phyloP scores from a whole-genome alignment of 2,113 vertebrate species.

The Motacilla tschutschensis region DNA sequence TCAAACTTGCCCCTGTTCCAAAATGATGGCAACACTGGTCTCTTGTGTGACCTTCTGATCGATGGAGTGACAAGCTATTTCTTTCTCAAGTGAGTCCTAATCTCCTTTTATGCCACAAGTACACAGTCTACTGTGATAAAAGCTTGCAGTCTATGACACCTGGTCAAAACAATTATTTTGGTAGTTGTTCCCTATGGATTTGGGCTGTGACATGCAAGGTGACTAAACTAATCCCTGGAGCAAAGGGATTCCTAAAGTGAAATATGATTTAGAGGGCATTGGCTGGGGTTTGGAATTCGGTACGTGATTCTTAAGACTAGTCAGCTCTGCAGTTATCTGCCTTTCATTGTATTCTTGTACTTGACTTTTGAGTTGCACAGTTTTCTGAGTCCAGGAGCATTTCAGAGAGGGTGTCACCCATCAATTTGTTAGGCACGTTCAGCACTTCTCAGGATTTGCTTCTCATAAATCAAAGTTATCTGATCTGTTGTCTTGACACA shows the following conservation, averaged over 20 bases:
- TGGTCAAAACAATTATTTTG: constrained; percentile 65
- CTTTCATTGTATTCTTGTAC: neutral
- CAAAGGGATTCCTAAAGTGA: constrained; percentile 39
- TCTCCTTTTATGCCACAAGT: constrained; percentile 55
- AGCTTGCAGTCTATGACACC: constrained; percentile 30
- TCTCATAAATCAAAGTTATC: constrained; percentile 27
- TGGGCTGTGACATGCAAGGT: constrained; percentile 13
- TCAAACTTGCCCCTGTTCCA: neutral
- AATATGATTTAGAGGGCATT: constrained; percentile 38
- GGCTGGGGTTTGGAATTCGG: constrained; percentile 3
- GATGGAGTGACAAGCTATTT: constrained; percentile 60
- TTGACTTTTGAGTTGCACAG: neutral
- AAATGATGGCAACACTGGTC: neutral
- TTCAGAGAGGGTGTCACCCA: neutral
- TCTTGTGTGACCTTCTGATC: constrained; percentile 28
- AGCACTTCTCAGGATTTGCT: neutral
- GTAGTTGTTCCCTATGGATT: neutral
- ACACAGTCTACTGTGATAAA: constrained; percentile 51
- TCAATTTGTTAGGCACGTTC: neutral
- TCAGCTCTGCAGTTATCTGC: neutral
- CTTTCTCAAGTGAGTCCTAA: constrained; percentile 60
- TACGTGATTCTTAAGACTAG: neutral
- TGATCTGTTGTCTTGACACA: constrained; percentile 16
- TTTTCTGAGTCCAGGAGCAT: neutral
- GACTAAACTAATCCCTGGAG: constrained; percentile 33